Base-by-base conservation (phyloP, 2,888 invertebrate genomes). In the Siphonodentalium dalli region DNA sequence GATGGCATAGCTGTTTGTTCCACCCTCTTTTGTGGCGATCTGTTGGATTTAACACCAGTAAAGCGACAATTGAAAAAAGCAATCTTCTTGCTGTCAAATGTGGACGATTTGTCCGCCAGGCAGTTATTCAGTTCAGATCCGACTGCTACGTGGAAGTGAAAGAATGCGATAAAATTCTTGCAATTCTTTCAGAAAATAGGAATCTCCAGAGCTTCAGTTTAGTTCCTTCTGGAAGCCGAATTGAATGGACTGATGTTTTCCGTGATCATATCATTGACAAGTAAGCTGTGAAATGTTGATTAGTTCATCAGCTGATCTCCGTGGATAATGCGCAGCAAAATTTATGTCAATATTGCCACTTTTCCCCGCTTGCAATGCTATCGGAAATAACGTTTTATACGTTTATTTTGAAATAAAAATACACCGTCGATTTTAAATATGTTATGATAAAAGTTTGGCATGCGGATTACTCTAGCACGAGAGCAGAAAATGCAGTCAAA, bases 211-310 rank as follows among this genome's bases (percentile, higher is more conserved):
- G 66, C 51, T 65, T 81, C 45, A 71, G 73, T 37, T 54, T 81
- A 18, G 68, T 72, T 52, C 79, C 79, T 23, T 69, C 72, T n/a
- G 78, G 77, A 61, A 78, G 78, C 63, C 77, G 75, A 45, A 65
- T 77, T 21, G 74, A 76, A 59, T 75, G 75, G 74, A 88, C 89
- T 58, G 86, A 86, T 71, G 84, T 85, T 69, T 88, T 88, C 78
- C 83, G 85, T 44, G 77, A 84, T 40, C 76, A 61, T 42, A 54
- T 61, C 27, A 61, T 66, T 58, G 63, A 68, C 60, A 69, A 65
- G 72, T 71, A 70, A 66, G 66, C 58, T 59, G 54, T n/a, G n/a
- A n/a, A n/a, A n/a, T n/a, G n/a, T n/a, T n/a, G n/a, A n/a, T n/a
- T n/a, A n/a, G n/a, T n/a, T n/a, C n/a, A n/a, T n/a, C n/a, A n/a